phyloP scores from a whole-genome alignment of 2,888 invertebrate genomes.

The Drosophila kuntzei region DNA sequence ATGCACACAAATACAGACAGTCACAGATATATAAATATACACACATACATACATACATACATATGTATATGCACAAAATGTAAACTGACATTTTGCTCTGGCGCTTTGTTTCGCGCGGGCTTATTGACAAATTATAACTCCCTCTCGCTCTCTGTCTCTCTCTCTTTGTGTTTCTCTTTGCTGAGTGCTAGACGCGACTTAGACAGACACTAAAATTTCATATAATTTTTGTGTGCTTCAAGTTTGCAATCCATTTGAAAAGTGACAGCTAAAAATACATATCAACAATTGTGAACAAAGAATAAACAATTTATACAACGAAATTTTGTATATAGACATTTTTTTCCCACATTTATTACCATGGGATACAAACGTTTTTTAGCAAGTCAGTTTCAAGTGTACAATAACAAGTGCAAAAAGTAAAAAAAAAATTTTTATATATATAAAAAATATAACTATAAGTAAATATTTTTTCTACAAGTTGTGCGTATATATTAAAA shows the following conservation, averaged over 20 bases:
- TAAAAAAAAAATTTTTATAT: constrained; percentile 5
- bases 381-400: constrained; percentile 31
- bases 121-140: constrained; percentile 70
- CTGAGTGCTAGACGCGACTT: constrained; percentile 33
- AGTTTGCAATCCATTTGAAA: constrained; percentile 47
- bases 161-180: constrained; percentile 6
- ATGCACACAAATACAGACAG: constrained; percentile 17
- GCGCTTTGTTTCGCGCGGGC: constrained; percentile 79
- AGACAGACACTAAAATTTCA: constrained; percentile 23
- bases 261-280: constrained; percentile 53
- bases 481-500: neutral
- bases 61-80: constrained; percentile 35
- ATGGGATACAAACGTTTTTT: constrained; percentile 22
- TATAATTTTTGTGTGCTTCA: constrained; percentile 31
- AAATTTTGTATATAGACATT: constrained; percentile 29
- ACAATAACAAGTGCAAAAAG: constrained; percentile 24
- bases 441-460: too few relatives aligned
- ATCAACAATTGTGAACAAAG: constrained; percentile 57
- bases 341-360: constrained; percentile 6
- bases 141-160: constrained; percentile 1
- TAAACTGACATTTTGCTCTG: constrained; percentile 75
- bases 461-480: neutral
- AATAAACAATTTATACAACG: constrained; percentile 37
- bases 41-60: constrained; percentile 1
- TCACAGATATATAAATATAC: constrained; percentile 20